Evolutionary conservation across 64 coral and sea anemone species (phyloP).

Genomic region (Trachythela sp.): DNA sequence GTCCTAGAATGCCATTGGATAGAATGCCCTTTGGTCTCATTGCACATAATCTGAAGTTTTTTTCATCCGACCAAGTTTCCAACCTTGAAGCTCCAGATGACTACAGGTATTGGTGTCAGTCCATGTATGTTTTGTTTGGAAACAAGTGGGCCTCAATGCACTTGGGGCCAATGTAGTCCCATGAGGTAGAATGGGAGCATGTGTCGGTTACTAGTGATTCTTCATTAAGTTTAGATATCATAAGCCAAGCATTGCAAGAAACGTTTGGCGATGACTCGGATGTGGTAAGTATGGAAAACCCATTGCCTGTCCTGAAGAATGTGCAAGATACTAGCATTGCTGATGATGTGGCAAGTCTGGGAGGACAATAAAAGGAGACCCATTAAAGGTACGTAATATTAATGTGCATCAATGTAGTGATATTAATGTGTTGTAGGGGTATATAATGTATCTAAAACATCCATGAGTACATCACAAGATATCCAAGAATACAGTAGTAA

Average conservation of each 20-base stretch:
- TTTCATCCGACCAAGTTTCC: slow-evolving; percentile 23
- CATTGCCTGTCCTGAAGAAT: background rate
- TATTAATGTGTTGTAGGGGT: background rate
- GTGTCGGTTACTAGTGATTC: background rate
- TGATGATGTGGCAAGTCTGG: background rate
- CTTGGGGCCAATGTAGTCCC: slow-evolving; percentile 62
- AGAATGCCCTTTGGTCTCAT: slow-evolving; percentile 47
- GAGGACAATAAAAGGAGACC: background rate
- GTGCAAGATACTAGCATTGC: background rate
- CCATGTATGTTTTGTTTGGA: slow-evolving; percentile 63
- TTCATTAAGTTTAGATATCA: slow-evolving; percentile 22
- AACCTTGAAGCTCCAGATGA: slow-evolving; percentile 39
- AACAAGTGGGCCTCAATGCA: slow-evolving; percentile 47
- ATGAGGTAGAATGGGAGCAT: background rate
- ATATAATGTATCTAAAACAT: background rate
- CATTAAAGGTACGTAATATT: no score
- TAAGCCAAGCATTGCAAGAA: slow-evolving; percentile 4
- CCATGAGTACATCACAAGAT: no score
- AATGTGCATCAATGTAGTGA: no score
- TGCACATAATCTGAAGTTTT: slow-evolving; percentile 56
- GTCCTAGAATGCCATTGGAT: background rate
- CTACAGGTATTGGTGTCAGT: slow-evolving; percentile 44
- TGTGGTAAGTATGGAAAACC: background rate
- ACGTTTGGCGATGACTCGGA: background rate
- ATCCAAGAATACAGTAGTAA: no score